A percentile compares a stretch with the other conserved stretches of the same genome.
These are phyloP conservation scores for Cremastinae sp. DNA, from an alignment of 2,888 invertebrate genomes.

Conservation along the genomic window DNA sequence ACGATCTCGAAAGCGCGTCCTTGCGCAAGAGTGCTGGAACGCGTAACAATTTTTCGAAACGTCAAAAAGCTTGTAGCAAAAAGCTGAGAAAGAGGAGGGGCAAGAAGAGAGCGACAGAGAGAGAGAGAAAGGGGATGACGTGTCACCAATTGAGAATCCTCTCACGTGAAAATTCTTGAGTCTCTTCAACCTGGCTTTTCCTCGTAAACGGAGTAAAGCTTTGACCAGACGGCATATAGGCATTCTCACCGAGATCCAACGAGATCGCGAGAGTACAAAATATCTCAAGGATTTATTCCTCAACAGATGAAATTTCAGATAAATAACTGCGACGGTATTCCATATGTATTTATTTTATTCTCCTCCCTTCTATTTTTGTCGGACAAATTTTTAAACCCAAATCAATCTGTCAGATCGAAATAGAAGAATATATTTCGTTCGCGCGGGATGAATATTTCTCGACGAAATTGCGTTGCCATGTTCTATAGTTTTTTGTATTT, in stretches of 20 bases:
- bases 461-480: slow-evolving; percentile 37
- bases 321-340: too few relatives aligned
- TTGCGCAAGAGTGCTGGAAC: slow-evolving; percentile 25
- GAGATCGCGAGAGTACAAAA: too few relatives aligned
- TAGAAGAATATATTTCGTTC: not conserved
- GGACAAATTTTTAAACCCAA: too few relatives aligned
- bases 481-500: slow-evolving; percentile 8
- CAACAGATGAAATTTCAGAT: too few relatives aligned
- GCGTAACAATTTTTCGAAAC: slow-evolving; percentile 55
- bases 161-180: slow-evolving; percentile 23
- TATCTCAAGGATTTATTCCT: too few relatives aligned
- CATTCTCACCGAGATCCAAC: too few relatives aligned
- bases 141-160: slow-evolving; percentile 48
- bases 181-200: not conserved
- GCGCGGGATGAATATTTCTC: slow-evolving; percentile 10
- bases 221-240: slow-evolving; percentile 29
- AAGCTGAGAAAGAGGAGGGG: not conserved
- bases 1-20: slow-evolving; percentile 12
- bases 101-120: slow-evolving; percentile 3
- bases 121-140: slow-evolving; percentile 18
- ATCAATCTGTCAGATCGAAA: too few relatives aligned
- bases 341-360: too few relatives aligned
- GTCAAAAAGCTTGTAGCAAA: slow-evolving; percentile 24
- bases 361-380: too few relatives aligned
- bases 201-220: slow-evolving; percentile 14